These are phyloP conservation scores for Halesus radiatus DNA, from an alignment of 1,140 invertebrate genomes.

Conservation along the genomic window DNA sequence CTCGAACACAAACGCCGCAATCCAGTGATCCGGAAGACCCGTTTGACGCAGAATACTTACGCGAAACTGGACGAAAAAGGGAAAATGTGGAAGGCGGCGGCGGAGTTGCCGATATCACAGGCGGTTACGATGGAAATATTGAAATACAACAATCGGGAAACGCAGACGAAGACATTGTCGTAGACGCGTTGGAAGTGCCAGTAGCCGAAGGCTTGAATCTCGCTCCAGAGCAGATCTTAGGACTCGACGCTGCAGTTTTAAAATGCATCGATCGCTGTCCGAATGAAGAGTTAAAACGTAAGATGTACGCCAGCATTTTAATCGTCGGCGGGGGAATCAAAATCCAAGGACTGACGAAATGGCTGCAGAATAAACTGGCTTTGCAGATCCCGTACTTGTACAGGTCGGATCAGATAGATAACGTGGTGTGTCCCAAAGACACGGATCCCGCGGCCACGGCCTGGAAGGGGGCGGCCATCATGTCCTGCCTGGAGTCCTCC, in stretches of 20 bases:
- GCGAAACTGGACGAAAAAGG: constrained; percentile 85
- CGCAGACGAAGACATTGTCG: constrained; percentile 83
- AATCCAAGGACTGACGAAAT: constrained; percentile 87
- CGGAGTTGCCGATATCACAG: constrained; percentile 71
- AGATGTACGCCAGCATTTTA: constrained; percentile 95
- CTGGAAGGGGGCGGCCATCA: constrained; percentile 95
- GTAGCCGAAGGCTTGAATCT: constrained; percentile 75
- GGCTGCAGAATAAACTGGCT: constrained; percentile 90
- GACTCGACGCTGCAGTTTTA: constrained; percentile 91
- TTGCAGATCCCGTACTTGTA: constrained; percentile 86
- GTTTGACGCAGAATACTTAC: constrained; percentile 91
- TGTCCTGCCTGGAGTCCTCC: constrained; percentile 92
- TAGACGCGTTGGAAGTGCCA: constrained; percentile 80
- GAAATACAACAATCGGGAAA: constrained; percentile 66
- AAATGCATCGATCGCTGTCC: constrained; percentile 92
- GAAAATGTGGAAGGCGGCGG: constrained; percentile 60
- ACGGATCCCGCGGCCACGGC: constrained; percentile 90
- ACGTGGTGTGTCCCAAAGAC: constrained; percentile 88
- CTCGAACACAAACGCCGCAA: constrained; percentile 81
- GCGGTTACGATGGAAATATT: constrained; percentile 75
- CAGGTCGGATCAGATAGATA: constrained; percentile 84
- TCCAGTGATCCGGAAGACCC: constrained; percentile 92
- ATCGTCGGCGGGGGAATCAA: constrained; percentile 93
- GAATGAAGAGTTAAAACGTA: constrained; percentile 90
- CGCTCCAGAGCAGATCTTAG: constrained; percentile 83